These are phyloP conservation scores for Latheticus oryzae DNA, from an alignment of 2,888 invertebrate species.

Conservation along the genomic window DNA sequence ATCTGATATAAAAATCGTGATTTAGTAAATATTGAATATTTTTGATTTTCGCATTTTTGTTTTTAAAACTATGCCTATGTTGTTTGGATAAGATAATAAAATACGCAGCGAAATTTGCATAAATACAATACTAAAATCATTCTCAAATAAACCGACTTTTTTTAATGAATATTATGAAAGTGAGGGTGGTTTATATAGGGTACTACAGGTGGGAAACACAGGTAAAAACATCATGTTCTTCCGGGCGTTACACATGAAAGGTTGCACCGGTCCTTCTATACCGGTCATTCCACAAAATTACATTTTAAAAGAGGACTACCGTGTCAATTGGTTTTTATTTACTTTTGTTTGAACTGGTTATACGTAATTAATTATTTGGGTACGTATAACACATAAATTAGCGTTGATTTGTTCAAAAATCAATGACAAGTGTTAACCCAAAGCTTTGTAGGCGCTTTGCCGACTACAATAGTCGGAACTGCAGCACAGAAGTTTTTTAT, in stretches of 20 bases:
- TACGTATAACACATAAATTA: slow-evolving; percentile 41
- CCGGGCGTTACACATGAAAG: slow-evolving; percentile 54
- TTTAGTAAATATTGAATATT: slow-evolving; percentile 36
- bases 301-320: slow-evolving; percentile 35
- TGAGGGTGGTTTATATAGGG: slow-evolving; percentile 44
- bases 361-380: slow-evolving; percentile 43
- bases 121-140: slow-evolving; percentile 33
- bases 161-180: slow-evolving; percentile 43
- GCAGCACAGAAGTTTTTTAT: too few species aligned
- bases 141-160: slow-evolving; percentile 39
- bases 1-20: slow-evolving; percentile 18
- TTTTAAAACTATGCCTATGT: too few species aligned
- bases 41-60: too few species aligned
- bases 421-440: slow-evolving; percentile 14
- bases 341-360: slow-evolving; percentile 39
- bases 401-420: slow-evolving; percentile 18
- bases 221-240: slow-evolving; percentile 48
- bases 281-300: slow-evolving; percentile 49
- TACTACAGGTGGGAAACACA: slow-evolving; percentile 48
- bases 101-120: slow-evolving; percentile 20
- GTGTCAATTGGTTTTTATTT: slow-evolving; percentile 32
- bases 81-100: slow-evolving; percentile 22
- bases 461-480: too few species aligned
- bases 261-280: slow-evolving; percentile 49
- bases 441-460: slow-evolving; percentile 4